Evolutionary conservation across 2,888 invertebrate species (phyloP), one percentile per base, ranked within the genome.

Genomic region (Pachydiplax longipennis): DNA sequence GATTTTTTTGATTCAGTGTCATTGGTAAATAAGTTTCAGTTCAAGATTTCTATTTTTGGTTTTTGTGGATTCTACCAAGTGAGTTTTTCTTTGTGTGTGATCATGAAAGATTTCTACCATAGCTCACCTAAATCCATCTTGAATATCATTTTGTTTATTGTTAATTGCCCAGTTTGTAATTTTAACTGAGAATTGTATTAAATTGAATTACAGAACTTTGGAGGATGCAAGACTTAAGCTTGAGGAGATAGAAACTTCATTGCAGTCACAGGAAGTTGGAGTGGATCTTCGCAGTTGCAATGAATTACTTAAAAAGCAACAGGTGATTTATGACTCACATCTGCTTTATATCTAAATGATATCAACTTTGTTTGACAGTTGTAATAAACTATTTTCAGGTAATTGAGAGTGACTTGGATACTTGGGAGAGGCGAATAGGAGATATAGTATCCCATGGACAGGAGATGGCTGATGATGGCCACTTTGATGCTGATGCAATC

Each of bases 401-500:
- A 0, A 93, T 99, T 25, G 99, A 99, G 93, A 96, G 96, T 91
- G 99, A 99, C 93, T 95, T 99, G 92, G 95, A 95, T 2, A 95
- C 96, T n/a, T 97, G 98, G 96, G 97, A 97, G 93, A 96, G 96
- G 91, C 97, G 97, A 92, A 97, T 99, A 1, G 95, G 96, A 58
- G 96, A 97, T 91, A 95, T 99, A 22, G 96, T 97, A 0, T 95
- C 96, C 0, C 96, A 97, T 93, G 98, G 99, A 13, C 96, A 97
- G 92, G 97, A 98, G 94, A 97, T 99, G 96, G 98, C 97, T 0
- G 97, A 98, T 53, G 98, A 97, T 91, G 99, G 98, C 0, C 99
- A 99, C 94, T 99, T 99, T 94, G 99, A 99, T 95, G 97, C 98
- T 2, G 96, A 96, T 0, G 97, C 97, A 92, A 99, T 99, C 92